phyloP scores from a whole-genome alignment of 30 jellyfish, hydroid and myxozoan species.

The Hydractinia symbiolongicarpus region DNA sequence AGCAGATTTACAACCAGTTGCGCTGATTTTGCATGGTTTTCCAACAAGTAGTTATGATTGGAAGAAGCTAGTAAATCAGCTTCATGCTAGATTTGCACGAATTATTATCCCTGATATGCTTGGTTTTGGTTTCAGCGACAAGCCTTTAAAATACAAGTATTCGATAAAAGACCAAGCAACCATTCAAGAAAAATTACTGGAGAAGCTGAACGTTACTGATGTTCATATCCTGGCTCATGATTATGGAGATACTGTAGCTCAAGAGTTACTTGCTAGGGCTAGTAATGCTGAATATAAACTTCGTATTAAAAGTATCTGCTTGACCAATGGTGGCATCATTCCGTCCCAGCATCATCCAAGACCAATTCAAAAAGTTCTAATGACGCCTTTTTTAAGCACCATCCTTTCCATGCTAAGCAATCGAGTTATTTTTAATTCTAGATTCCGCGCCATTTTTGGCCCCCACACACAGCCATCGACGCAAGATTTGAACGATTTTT shows the following conservation, averaged over 20 bases:
- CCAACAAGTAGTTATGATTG: conserved; percentile 89
- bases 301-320: conserved; percentile 54
- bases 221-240: conserved; percentile 76
- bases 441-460: conserved; percentile 75
- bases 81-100: conserved; percentile 38
- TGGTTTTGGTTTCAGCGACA: conserved; percentile 92
- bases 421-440: conserved; percentile 20
- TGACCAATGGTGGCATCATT: conserved; percentile 81
- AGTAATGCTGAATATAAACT: conserved; percentile 9
- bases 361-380: conserved; percentile 40
- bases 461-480: conserved; percentile 42
- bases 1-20: conserved; percentile 24
- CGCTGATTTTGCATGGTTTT: conserved; percentile 66
- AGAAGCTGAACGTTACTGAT: conserved; percentile 30
- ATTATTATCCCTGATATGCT: conserved; percentile 74
- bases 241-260: conserved; percentile 91
- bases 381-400: conserved; percentile 37
- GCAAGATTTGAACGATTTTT: conserved; percentile 52
- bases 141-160: conserved; percentile 56
- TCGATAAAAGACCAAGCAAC: conserved; percentile 67
- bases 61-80: conserved; percentile 18
- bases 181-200: conserved; percentile 50
- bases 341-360: conserved; percentile 68
- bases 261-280: conserved; percentile 75
- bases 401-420: conserved; percentile 43